Percentiles rank a stretch among this genome's conserved stretches.
phyloP scores from a whole-genome alignment of 1,140 invertebrate species.

The Macrostomum lignano region DNA sequence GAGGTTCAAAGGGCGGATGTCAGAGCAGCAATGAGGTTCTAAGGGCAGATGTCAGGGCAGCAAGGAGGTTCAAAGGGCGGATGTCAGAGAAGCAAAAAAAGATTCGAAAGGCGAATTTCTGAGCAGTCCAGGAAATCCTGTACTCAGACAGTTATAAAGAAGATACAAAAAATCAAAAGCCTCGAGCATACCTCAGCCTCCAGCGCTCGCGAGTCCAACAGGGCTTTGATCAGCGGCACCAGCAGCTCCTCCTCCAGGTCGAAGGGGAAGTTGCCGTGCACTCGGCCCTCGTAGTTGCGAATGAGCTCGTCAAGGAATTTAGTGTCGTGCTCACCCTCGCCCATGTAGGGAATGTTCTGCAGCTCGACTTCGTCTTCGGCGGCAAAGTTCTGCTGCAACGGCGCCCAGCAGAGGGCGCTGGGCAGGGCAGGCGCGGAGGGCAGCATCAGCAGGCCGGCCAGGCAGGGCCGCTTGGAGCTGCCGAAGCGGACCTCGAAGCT shows the following conservation, averaged over 20 bases:
- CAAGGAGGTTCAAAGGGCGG: too few species aligned
- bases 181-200: neutral
- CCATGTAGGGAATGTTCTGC: slow-evolving; percentile 93
- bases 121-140: too few species aligned
- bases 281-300: slow-evolving; percentile 90
- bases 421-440: too few species aligned
- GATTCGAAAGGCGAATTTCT: too few species aligned
- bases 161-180: neutral
- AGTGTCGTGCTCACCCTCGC: slow-evolving; percentile 62
- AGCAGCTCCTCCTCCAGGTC: slow-evolving; percentile 68
- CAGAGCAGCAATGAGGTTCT: too few species aligned
- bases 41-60: too few species aligned
- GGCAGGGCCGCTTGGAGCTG: too few species aligned
- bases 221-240: slow-evolving; percentile 60
- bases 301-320: slow-evolving; percentile 76
- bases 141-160: too few species aligned
- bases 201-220: slow-evolving; percentile 20
- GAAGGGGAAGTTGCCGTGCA: slow-evolving; percentile 41
- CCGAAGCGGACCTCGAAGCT: too few species aligned
- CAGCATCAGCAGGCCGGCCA: too few species aligned
- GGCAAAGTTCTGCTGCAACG: slow-evolving; percentile 87
- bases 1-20: too few species aligned
- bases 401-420: slow-evolving; percentile 88
- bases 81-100: too few species aligned
- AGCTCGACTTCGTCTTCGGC: slow-evolving; percentile 85